Evolutionary conservation across 2,888 invertebrate genomes (phyloP).

Genomic region (Chloroclysta siterata): DNA sequence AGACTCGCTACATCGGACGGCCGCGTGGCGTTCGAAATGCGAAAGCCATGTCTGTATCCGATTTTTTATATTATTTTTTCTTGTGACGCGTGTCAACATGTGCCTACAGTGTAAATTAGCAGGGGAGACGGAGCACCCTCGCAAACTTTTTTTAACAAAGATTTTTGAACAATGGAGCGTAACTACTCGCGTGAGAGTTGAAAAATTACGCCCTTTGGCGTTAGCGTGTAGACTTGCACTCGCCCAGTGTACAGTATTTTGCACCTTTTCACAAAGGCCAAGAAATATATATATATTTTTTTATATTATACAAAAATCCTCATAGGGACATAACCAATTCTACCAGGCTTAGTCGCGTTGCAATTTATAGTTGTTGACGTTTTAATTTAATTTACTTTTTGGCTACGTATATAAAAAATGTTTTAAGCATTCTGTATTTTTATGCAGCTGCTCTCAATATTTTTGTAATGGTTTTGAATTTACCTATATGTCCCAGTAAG

Average conservation of each 20-base stretch:
- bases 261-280: background rate
- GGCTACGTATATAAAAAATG: too few species aligned
- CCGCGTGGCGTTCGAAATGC: constrained; percentile 68
- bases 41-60: constrained; percentile 73
- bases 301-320: background rate
- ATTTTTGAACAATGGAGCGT: constrained; percentile 78
- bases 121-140: constrained; percentile 77
- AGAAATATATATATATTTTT: background rate
- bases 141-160: constrained; percentile 77
- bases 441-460: too few species aligned
- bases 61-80: constrained; percentile 76
- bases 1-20: constrained; percentile 55
- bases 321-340: too few species aligned
- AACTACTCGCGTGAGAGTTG: constrained; percentile 79
- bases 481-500: too few species aligned
- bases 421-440: too few species aligned
- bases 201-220: constrained; percentile 75
- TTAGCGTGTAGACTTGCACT: constrained; percentile 46
- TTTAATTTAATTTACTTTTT: too few species aligned
- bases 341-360: background rate
- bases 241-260: constrained; percentile 18
- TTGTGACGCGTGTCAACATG: constrained; percentile 81
- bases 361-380: too few species aligned
- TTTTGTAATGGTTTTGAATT: too few species aligned
- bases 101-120: constrained; percentile 81